These are phyloP conservation scores for Trichomalopsis sarcophagae DNA, from an alignment of 1,140 invertebrate genomes.

Conservation along the genomic window DNA sequence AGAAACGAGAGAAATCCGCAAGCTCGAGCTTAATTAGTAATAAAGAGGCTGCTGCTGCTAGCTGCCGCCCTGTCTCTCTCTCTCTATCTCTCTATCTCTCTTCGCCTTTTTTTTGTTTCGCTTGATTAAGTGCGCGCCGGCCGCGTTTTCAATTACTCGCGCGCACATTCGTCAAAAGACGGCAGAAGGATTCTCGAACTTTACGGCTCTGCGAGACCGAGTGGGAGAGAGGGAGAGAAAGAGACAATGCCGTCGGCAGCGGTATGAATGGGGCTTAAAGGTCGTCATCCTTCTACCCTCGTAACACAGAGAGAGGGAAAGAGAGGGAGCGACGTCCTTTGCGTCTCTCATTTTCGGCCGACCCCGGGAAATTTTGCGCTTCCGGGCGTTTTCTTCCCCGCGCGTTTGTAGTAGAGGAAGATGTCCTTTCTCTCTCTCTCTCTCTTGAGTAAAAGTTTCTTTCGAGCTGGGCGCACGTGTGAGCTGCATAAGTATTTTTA, in stretches of 20 bases:
- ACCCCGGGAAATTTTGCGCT: slow-evolving; percentile 32
- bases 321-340: slow-evolving; percentile 35
- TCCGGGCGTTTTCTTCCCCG: slow-evolving; percentile 1
- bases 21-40: slow-evolving; percentile 29
- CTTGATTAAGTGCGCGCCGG: slow-evolving; percentile 17
- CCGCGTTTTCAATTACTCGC: slow-evolving; percentile 32
- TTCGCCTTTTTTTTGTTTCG: background rate
- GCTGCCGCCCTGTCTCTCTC: too few relatives aligned
- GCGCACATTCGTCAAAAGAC: background rate
- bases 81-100: background rate
- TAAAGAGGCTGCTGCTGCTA: background rate
- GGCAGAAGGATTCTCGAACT: background rate
- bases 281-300: slow-evolving; percentile 18
- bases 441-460: slow-evolving; percentile 16
- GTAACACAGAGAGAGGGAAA: slow-evolving; percentile 25
- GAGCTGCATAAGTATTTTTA: slow-evolving; percentile 9
- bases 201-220: background rate
- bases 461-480: background rate
- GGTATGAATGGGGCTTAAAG: slow-evolving; percentile 34
- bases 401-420: background rate
- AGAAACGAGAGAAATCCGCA: background rate
- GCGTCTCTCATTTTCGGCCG: slow-evolving; percentile 22
- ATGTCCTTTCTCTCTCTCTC: background rate
- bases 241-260: background rate
- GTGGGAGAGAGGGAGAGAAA: too few relatives aligned